A percentile compares a stretch with the other conserved stretches of the same genome.
Conservation (phyloP, 2,113 vertebrate species). For the Rostratula benghalensis region DNA sequence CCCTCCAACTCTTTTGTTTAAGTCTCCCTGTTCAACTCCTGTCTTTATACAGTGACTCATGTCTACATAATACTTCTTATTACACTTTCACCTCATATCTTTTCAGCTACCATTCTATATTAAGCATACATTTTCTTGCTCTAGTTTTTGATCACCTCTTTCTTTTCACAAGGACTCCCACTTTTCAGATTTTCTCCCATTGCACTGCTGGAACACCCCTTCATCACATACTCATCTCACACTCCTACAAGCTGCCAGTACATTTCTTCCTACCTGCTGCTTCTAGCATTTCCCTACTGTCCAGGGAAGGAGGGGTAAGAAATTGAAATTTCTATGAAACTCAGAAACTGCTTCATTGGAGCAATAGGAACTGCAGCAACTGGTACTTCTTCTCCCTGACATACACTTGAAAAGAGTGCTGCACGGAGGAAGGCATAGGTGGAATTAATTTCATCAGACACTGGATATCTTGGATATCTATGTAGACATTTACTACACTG, state of each 20-base stretch:
- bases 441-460: neutral
- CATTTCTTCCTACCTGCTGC: conserved; percentile 39
- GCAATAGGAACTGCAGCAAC: neutral
- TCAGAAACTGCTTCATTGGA: neutral
- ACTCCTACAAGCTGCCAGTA: conserved; percentile 46
- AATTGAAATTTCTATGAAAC: neutral
- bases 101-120: conserved; percentile 10
- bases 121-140: neutral
- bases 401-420: neutral
- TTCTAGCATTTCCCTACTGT: conserved; percentile 4
- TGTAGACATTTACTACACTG: neutral
- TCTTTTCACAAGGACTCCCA: conserved; percentile 43
- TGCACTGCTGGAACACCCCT: conserved; percentile 28
- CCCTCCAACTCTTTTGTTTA: neutral
- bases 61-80: neutral
- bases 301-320: neutral
- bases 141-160: conserved; percentile 34
- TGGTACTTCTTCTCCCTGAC: neutral
- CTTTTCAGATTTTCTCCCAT: conserved; percentile 38
- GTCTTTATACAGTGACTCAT: neutral
- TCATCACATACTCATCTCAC: conserved; percentile 45
- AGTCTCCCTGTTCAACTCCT: neutral
- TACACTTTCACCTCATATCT: neutral
- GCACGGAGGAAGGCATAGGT: neutral
- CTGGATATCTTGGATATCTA: neutral